Evolutionary conservation across 1,140 invertebrate species (phyloP), one percentile per base, ranked within the genome.

Genomic region (Leptinotarsa texana): DNA sequence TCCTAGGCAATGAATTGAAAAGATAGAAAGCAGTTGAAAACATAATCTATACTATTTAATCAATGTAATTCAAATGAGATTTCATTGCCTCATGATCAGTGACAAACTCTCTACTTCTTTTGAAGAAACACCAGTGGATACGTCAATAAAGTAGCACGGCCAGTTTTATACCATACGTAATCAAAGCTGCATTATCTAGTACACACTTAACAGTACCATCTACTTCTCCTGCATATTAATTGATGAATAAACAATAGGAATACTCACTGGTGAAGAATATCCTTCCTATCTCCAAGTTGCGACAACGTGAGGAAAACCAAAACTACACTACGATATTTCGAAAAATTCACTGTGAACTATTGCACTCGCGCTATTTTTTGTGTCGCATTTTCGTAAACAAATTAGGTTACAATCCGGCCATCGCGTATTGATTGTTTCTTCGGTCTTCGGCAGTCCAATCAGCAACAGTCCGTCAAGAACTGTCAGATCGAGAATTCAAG

Each of bases 401-500:
- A 49, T 15, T 24, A 22, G 72, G 27, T 65, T 48, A 61, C 24
- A 47, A 67, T 27, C 13, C n/a, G 27, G 21, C 5, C 61, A 75
- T 70, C 67, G 69, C 74, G 61, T 15, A 63, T 63, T n/a, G 33
- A 47, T 70, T 27, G 33, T 70, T 69, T 73, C 72, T 69, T 67
- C 48, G 49, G 49, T 49, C 65, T 49, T n/a, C 18, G 21, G 49
- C 51, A 15, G 72, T 51, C n/a, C 51, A 51, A 67, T 69, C 63
- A 17, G 57, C 77, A 49, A 72, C 74, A 74, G 69, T 76, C 70
- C 67, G 74, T 74, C 66, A 73, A 72, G 71, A 76, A 78, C 77
- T 78, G 75, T 74, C 77, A 78, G 47, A 74, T 42, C 63, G 70
- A 75, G 77, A 78, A 78, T 73, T 76, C 74, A 63, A 78, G 74